Percentiles rank a stretch among this genome's conserved stretches.
phyloP scores from a whole-genome alignment of 35 echinoderm and acorn worm genomes.

The Ophiothrix spiculata region DNA sequence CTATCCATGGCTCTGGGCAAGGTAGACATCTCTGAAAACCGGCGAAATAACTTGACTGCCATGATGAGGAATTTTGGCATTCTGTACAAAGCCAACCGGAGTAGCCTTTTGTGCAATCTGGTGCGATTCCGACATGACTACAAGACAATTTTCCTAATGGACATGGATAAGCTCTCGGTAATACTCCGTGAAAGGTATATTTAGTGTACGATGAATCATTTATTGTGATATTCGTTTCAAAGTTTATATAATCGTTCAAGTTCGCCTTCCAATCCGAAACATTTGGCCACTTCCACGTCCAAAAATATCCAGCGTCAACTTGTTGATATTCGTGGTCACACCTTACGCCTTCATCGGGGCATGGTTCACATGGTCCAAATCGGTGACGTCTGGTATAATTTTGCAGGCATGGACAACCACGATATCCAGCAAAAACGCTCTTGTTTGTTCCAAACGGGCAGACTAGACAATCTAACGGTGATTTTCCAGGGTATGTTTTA shows the following conservation, averaged over 20 bases:
- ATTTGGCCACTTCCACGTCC: slow-evolving; percentile 39
- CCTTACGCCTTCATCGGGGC: slow-evolving; percentile 19
- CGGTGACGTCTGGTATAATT: slow-evolving; percentile 34
- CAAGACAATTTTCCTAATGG: not conserved
- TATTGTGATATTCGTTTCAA: slow-evolving; percentile 15
- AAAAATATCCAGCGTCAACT: slow-evolving; percentile 20
- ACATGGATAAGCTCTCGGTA: slow-evolving; percentile 36
- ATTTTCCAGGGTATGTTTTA: not conserved
- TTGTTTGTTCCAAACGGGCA: slow-evolving; percentile 56
- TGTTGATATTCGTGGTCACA: slow-evolving; percentile 30
- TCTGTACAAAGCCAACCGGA: slow-evolving; percentile 31
- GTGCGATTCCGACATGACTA: not conserved
- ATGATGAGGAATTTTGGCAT: not conserved
- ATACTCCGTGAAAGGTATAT: not conserved
- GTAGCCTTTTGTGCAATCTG: slow-evolving; percentile 23
- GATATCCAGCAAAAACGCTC: slow-evolving; percentile 12
- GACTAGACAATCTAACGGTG: slow-evolving; percentile 25
- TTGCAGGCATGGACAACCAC: slow-evolving; percentile 51
- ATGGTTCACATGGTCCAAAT: slow-evolving; percentile 39
- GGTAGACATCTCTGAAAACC: slow-evolving; percentile 7
- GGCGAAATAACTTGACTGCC: not conserved
- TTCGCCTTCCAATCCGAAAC: not conserved
- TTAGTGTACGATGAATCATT: not conserved
- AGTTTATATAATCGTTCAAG: slow-evolving; percentile 18
- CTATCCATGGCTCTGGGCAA: slow-evolving; percentile 17